These are phyloP conservation scores for Leuciscus waleckii DNA, from an alignment of 2,797 vertebrate species.

Conservation along the genomic window DNA sequence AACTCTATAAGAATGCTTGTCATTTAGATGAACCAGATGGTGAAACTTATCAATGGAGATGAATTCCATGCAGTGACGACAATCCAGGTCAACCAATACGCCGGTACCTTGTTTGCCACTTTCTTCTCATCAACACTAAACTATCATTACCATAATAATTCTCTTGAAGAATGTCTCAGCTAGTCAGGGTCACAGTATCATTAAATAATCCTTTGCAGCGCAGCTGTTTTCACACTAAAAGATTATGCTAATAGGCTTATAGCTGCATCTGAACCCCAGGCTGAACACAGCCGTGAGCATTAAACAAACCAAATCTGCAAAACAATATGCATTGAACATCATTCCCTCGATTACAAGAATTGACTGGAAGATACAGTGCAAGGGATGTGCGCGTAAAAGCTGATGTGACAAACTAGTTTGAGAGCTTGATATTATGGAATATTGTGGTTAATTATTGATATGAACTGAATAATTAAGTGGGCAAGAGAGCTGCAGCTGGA, in stretches of 20 bases:
- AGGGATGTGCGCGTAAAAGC: neutral
- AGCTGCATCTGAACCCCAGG: constrained; percentile 26
- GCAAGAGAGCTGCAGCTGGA: neutral
- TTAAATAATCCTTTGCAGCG: constrained; percentile 24
- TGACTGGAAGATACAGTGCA: constrained; percentile 18
- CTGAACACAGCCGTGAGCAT: constrained; percentile 5
- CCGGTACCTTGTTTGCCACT: neutral
- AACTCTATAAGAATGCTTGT: constrained; percentile 13
- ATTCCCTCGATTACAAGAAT: constrained; percentile 23
- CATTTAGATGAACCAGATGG: constrained; percentile 12
- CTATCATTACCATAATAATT: constrained; percentile 22
- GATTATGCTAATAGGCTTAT: constrained; percentile 37
- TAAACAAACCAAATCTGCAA: constrained; percentile 29
- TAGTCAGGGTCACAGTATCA: constrained; percentile 17
- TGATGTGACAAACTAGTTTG: neutral
- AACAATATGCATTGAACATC: constrained; percentile 17
- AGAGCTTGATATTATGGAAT: neutral
- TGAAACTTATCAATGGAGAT: constrained; percentile 16
- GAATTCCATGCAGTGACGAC: neutral
- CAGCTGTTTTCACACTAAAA: constrained; percentile 18
- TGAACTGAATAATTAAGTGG: constrained; percentile 16
- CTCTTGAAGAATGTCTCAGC: constrained; percentile 16
- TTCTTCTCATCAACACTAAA: neutral
- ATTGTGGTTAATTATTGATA: constrained; percentile 33
- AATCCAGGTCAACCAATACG: neutral